Evolutionary conservation across 1,140 invertebrate species (phyloP).

Genomic region (Paraescarpia echinospica): DNA sequence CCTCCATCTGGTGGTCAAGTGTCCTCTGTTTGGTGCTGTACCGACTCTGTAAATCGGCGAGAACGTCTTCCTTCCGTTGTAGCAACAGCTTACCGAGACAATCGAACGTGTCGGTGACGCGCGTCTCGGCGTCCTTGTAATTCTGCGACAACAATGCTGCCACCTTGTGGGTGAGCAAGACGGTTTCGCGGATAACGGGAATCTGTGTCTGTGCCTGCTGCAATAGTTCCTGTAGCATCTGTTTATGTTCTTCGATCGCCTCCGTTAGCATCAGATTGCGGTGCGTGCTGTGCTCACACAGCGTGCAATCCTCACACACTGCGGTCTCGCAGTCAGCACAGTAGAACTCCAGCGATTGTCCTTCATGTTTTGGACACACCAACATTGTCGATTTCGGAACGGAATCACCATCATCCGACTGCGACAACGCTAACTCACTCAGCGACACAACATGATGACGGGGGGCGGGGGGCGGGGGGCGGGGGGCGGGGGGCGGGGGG

Average conservation of each 20-base stretch:
- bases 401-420: neutral
- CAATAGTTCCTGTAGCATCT: conserved; percentile 54
- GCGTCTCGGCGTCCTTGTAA: conserved; percentile 48
- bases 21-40: conserved; percentile 57
- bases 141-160: conserved; percentile 47
- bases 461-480: too few species aligned
- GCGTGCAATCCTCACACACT: conserved; percentile 62
- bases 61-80: conserved; percentile 53
- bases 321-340: conserved; percentile 64
- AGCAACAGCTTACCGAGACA: conserved; percentile 52
- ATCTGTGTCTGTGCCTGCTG: conserved; percentile 57
- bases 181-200: conserved; percentile 57
- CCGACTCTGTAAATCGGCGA: conserved; percentile 58
- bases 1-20: conserved; percentile 55
- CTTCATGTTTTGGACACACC: conserved; percentile 55
- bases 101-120: conserved; percentile 56
- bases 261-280: conserved; percentile 58
- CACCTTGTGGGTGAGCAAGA: conserved; percentile 52
- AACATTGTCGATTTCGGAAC: conserved; percentile 27
- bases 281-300: conserved; percentile 62
- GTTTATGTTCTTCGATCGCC: conserved; percentile 60
- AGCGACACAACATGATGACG: conserved; percentile 36
- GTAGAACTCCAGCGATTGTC: conserved; percentile 61
- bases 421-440: conserved; percentile 32
- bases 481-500: too few species aligned